Base-by-base conservation (phyloP, 2,113 vertebrate genomes). In the Struthidea cinerea region DNA sequence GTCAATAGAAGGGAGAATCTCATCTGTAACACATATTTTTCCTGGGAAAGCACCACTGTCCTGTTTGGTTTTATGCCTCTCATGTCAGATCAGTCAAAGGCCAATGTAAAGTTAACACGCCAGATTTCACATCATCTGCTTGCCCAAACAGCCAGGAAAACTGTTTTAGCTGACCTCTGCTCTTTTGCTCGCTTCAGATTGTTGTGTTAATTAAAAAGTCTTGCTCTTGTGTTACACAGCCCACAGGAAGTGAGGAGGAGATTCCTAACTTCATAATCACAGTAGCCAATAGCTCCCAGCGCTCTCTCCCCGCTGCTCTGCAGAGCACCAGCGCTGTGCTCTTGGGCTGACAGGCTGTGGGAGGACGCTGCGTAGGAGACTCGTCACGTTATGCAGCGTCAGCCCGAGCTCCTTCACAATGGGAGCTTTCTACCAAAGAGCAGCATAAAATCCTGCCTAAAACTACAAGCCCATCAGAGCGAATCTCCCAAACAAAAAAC, bases 161-260 rank as follows among this genome's bases (percentile, higher is more conserved):
- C 59, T 18, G 44, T 89, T 97, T 87, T 53, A 91, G 87, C 92
- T 95, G 80, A 97, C 93, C 85, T 94, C 46, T 76, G 88, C 94
- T 91, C 88, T 96, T 96, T 93, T 2, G 2, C 61, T 68, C 3
- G 0, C 71, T 93, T 79, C 28, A 42, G 59, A 92, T 65, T 64
- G 39, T 68, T 85, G 52, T 16, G 41, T 84, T 96, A 96, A 96
- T 97, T 89, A 96, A 90, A 82, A 79, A 92, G 86, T 23, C 84
- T 74, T 68, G 63, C 69, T 86, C 87, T 70, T 39, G 64, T 39
- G 60, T 50, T 96, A 69, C 63, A 14, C 91, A 89, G 83, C 83
- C 91, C 87, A 87, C 87, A 94, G 94, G 94, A 96, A 86, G 83
- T 4, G 19, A 95, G 92, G 84, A 93, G 95, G 93, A 93, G 94